phyloP scores from a whole-genome alignment of 2,113 vertebrate genomes.

The Caretta caretta region DNA sequence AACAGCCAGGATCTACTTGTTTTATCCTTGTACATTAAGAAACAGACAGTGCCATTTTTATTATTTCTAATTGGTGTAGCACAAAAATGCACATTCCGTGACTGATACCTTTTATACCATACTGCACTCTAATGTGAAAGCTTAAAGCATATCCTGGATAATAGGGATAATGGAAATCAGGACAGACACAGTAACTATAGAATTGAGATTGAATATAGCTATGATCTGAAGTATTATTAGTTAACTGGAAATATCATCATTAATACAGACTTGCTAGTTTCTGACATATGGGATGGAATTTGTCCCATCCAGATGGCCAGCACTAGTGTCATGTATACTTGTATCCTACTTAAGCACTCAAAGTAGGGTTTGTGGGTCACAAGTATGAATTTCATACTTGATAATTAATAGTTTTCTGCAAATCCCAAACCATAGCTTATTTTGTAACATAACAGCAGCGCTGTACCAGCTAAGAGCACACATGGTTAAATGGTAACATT shows the following conservation, averaged over 20 bases:
- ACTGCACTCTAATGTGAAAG: neutral
- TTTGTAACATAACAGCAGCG: neutral
- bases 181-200: neutral
- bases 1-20: neutral
- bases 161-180: neutral
- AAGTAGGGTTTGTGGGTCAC: neutral
- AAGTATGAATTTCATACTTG: rapidly evolving
- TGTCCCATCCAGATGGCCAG: neutral
- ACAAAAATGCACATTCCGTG: neutral
- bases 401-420: neutral
- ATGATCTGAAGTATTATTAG: neutral
- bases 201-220: rapidly evolving
- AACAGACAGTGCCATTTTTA: neutral
- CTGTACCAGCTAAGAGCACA: neutral
- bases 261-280: neutral
- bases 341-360: neutral
- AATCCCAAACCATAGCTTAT: neutral
- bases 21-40: neutral
- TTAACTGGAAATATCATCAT: neutral
- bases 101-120: neutral
- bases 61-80: neutral
- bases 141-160: rapidly evolving
- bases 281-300: neutral
- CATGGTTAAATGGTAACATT: rapidly evolving
- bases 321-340: rapidly evolving